phyloP scores from a whole-genome alignment of 2,113 vertebrate genomes.

The Oryzias curvinotus region DNA sequence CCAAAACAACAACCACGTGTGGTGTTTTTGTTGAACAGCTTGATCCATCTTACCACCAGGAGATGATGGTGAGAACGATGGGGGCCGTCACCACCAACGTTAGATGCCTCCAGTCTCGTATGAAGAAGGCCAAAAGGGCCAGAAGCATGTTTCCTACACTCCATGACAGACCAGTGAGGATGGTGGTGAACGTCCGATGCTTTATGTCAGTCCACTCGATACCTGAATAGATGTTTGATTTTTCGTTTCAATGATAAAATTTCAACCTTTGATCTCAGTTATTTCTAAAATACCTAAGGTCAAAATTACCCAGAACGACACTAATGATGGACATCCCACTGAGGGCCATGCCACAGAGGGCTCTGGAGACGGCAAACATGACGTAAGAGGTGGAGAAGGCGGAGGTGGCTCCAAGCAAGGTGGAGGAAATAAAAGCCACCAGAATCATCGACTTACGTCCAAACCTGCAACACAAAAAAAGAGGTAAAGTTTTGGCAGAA shows the following conservation, averaged over 20 bases:
- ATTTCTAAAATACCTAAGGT: too few relatives aligned
- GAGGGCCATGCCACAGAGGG: conserved; percentile 77
- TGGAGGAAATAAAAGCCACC: conserved; percentile 51
- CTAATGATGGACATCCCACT: conserved; percentile 81
- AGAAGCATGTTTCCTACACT: conserved; percentile 81
- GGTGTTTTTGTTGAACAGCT: background rate
- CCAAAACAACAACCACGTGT: background rate
- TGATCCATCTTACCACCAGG: conserved; percentile 79
- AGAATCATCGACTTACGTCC: conserved; percentile 72
- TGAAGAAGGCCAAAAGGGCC: conserved; percentile 77
- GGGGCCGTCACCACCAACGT: conserved; percentile 79
- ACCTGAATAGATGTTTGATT: conserved; percentile 28
- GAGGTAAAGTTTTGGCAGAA: too few relatives aligned
- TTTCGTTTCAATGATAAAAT: background rate
- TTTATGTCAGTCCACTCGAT: conserved; percentile 83
- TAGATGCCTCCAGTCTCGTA: conserved; percentile 85
- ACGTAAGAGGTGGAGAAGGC: conserved; percentile 78
- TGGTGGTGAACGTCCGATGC: conserved; percentile 79
- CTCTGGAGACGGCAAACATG: conserved; percentile 79
- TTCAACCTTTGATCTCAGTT: background rate
- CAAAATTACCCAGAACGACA: conserved; percentile 73
- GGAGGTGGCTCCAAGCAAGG: conserved; percentile 34
- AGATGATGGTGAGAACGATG: conserved; percentile 74
- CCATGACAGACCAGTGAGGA: conserved; percentile 80
- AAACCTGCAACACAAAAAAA: conserved; percentile 68